These are phyloP conservation scores for Watsonalla binaria DNA, from an alignment of 2,888 invertebrate genomes.

Conservation along the genomic window DNA sequence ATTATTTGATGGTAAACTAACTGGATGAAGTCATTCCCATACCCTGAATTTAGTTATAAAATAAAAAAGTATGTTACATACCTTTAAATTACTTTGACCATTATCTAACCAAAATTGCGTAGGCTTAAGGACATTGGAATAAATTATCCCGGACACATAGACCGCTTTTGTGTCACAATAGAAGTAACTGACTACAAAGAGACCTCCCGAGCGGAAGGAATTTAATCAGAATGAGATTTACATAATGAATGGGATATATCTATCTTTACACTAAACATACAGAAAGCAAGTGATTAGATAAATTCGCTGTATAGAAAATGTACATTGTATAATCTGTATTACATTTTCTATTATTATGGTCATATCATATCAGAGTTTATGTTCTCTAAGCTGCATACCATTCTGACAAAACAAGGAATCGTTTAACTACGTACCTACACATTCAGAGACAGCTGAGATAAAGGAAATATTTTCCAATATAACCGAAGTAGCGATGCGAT, in stretches of 20 bases:
- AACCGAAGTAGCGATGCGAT: conserved; percentile 60
- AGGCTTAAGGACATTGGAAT: conserved; percentile 42
- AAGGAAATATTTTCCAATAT: conserved; percentile 68
- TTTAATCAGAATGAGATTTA: conserved; percentile 50
- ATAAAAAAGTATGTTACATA: conserved; percentile 17
- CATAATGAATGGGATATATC: conserved; percentile 36
- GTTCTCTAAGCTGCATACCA: conserved; percentile 5
- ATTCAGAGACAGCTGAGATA: conserved; percentile 40
- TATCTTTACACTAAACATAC: conserved; percentile 18
- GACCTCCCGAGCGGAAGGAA: conserved; percentile 42
- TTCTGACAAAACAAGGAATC: conserved; percentile 14
- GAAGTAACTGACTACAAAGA: conserved; percentile 49
- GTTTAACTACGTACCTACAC: conserved; percentile 30
- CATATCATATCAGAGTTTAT: conserved; percentile 12
- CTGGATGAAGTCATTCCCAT: neutral
- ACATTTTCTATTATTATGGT: neutral
- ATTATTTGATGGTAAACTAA: neutral
- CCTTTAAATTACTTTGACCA: conserved; percentile 10
- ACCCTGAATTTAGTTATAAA: neutral
- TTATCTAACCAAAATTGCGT: conserved; percentile 18
- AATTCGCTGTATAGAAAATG: conserved; percentile 3
- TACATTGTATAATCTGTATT: neutral
- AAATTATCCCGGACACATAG: conserved; percentile 45
- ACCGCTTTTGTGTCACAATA: conserved; percentile 49
- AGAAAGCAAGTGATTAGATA: conserved; percentile 25